Conservation (phyloP, 2,888 invertebrate genomes). For the Dugesia japonica region DNA sequence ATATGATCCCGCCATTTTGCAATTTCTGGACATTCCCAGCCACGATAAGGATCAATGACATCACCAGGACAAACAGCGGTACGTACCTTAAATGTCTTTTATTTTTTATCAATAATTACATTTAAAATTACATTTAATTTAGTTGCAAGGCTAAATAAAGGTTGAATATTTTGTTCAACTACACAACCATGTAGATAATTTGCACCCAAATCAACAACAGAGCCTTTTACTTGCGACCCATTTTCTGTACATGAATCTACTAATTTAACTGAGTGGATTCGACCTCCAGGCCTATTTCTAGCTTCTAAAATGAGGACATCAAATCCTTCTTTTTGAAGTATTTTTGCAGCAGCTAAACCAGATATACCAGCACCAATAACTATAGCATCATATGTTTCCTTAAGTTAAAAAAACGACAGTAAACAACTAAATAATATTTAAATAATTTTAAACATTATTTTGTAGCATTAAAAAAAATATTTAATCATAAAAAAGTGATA, state of each 20-base stretch:
- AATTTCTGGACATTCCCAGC: conserved; percentile 31
- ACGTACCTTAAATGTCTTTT: neutral
- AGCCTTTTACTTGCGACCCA: neutral
- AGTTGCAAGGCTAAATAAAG: conserved; percentile 27
- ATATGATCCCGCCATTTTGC: conserved; percentile 29
- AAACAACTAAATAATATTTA: too few relatives aligned
- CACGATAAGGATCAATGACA: conserved; percentile 22
- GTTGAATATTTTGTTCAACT: conserved; percentile 28
- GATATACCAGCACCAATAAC: conserved; percentile 35
- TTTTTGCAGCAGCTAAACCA: conserved; percentile 34
- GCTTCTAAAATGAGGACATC: conserved; percentile 31
- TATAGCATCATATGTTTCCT: conserved; percentile 25
- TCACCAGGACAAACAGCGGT: conserved; percentile 29
- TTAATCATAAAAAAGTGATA: too few relatives aligned
- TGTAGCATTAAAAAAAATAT: too few relatives aligned
- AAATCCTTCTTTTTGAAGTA: conserved; percentile 28
- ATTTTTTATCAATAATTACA: too few relatives aligned
- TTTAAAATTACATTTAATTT: conserved; percentile 12
- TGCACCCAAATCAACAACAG: conserved; percentile 33
- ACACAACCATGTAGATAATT: conserved; percentile 35
- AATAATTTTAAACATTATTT: too few relatives aligned
- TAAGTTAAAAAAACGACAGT: neutral
- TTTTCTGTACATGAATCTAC: neutral
- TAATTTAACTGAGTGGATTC: conserved; percentile 31
- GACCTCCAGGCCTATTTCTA: conserved; percentile 31